Evolutionary conservation across 2,888 invertebrate species (phyloP), one percentile per base, ranked within the genome.

Genomic region (Hetaerina titia): DNA sequence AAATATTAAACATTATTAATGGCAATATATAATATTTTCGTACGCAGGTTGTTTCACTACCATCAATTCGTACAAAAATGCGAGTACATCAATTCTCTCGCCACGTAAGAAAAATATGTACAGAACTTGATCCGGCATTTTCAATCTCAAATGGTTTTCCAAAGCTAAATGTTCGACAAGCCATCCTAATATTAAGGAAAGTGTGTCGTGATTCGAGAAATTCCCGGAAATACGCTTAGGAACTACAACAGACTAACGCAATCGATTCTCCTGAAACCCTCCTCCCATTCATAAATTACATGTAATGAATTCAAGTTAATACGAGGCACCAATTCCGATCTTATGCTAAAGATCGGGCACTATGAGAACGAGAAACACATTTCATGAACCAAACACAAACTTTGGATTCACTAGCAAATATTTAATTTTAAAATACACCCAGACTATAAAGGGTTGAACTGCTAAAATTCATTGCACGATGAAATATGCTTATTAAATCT

Each of bases 151-250:
- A 9, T 11, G 2, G 0, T 31, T 9, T 74, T 74, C 6, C n/a
- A 13, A 81, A 0, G 13, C 81, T 17, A 7, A 69, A 2, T 22
- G 22, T n/a, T 7, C 19, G 45, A 45, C n/a, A 22, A 69, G 13
- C 13, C 22, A 69, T 81, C 81, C 13, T 31, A 6, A 56, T 69
- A 63, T 6, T 22, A 69, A 92, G 69, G 81, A 69, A 92, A 74
- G 92, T 69, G 31, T 92, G 74, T 92, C 92, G 74, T 22, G 56
- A 92, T 69, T 0, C 19, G 11, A 22, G 13, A 22, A 25, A n/a
- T 31, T 45, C 69, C 92, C 92, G 69, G 92, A 92, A 92, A 92
- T 92, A 56, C 11, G 45, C 56, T 22, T 56, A 31, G 45, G 64
- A 69, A 22, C 19, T n/a, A 56, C 56, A 74, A 90, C 64, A 15